phyloP scores from a whole-genome alignment of 2,888 invertebrate species.

The Ophion obscuratus region DNA sequence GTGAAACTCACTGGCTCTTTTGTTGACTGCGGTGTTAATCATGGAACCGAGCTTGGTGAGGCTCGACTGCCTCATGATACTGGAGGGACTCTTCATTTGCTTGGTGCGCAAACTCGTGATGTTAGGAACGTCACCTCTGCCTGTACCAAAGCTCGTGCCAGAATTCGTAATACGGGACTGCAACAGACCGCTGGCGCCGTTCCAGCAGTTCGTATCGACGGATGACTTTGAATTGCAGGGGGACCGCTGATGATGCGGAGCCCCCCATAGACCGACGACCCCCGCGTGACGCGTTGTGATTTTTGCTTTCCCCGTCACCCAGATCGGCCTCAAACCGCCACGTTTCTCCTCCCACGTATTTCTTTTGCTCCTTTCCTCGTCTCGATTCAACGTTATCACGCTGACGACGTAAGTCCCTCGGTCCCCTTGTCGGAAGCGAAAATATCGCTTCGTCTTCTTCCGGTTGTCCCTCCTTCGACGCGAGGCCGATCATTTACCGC shows the following conservation, averaged over 20 bases:
- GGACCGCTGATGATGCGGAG: slow-evolving; percentile 83
- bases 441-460: slow-evolving; percentile 61
- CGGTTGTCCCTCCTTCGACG: slow-evolving; percentile 51
- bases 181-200: slow-evolving; percentile 67
- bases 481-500: slow-evolving; percentile 65
- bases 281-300: slow-evolving; percentile 83
- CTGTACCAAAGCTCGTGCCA: slow-evolving; percentile 71
- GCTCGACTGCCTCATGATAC: slow-evolving; percentile 87
- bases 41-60: slow-evolving; percentile 87
- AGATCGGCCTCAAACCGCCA: neutral
- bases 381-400: neutral
- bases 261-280: slow-evolving; percentile 83
- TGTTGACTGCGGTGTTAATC: slow-evolving; percentile 87
- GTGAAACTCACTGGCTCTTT: slow-evolving; percentile 84
- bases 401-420: neutral
- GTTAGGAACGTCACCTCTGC: slow-evolving; percentile 63
- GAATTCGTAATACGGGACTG: slow-evolving; percentile 69
- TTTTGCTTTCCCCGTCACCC: slow-evolving; percentile 38
- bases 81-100: slow-evolving; percentile 84
- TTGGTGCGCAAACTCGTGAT: slow-evolving; percentile 76
- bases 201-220: slow-evolving; percentile 76
- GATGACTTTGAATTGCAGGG: slow-evolving; percentile 78
- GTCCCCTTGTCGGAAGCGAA: neutral
- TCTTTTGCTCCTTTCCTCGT: neutral
- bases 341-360: neutral